Percentiles rank a stretch among this genome's conserved stretches.
Evolutionary conservation across 1,140 invertebrate species (phyloP).

Genomic region (Nilaparvata lugens): DNA sequence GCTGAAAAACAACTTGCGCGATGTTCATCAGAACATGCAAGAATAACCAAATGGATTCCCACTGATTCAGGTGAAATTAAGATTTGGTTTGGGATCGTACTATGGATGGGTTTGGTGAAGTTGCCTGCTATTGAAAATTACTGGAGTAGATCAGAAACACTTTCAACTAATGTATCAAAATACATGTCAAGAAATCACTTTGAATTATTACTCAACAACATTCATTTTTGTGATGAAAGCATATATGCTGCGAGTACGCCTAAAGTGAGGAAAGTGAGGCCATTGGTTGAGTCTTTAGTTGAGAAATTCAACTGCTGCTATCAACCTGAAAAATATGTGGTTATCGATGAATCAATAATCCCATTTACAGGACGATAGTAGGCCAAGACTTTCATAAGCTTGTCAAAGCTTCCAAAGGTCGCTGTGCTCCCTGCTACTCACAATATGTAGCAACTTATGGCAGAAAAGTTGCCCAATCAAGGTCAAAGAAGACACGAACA

Average conservation of each 20-base stretch:
- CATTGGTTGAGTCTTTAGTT: too few relatives aligned
- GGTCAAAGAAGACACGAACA: too few relatives aligned
- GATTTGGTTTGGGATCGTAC: neutral
- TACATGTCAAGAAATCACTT: neutral
- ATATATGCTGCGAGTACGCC: neutral
- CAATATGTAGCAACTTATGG: too few relatives aligned
- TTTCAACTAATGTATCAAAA: too few relatives aligned
- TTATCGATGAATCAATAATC: neutral
- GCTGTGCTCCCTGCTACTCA: too few relatives aligned
- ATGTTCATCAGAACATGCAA: neutral
- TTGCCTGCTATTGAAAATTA: neutral
- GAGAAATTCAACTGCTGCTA: neutral
- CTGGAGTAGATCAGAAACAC: neutral
- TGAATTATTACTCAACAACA: neutral
- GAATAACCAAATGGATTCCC: neutral
- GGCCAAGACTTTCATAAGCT: neutral
- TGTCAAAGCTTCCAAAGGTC: too few relatives aligned
- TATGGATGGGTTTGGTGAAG: neutral
- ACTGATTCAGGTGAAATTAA: neutral
- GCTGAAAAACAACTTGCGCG: neutral
- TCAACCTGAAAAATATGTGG: neutral
- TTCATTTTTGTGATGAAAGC: neutral
- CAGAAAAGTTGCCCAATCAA: too few relatives aligned
- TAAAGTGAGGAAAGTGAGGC: neutral
- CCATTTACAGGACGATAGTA: neutral